Base-by-base conservation (phyloP, 2,113 vertebrate genomes). In the Coturnix japonica region DNA sequence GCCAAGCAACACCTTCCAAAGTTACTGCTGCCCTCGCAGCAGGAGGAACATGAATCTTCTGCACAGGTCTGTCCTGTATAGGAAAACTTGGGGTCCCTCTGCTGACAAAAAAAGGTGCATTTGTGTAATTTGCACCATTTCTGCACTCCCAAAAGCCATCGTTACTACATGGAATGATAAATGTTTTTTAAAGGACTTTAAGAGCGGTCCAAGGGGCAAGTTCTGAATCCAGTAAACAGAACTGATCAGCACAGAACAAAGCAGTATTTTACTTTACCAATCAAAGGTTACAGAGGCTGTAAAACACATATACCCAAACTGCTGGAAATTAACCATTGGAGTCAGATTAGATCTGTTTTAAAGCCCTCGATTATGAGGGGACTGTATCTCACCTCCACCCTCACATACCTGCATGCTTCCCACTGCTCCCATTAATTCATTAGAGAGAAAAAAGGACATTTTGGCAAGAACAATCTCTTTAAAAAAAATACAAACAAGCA, bases 121-220 rank as follows among this genome's bases (percentile, higher is more conserved):
- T 85, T 74, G 33, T 72, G n/a, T 57, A 37, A 33, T 22, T 5
- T 35, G 25, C 61, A 65, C 33, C 44, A 69, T 28, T 44, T 72
- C 33, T 76, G 22, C 21, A 31, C 57, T 88, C 85, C 65, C 54
- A 20, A 59, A 65, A 72, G 59, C 65, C 71, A 47, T 46, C 43
- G 21, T 64, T 37, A 65, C 25, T 65, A 60, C 21, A 57, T 11
- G 81, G 86, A 95, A 96, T 93, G 94, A 80, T 70, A 88, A 79
- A 51, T 47, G 66, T 14, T 73, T 61, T 37, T 69, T n/a, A 21
- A 20, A 89, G 72, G 9, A 91, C 54, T 80, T 69, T 25, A 76
- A 39, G 1, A 85, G 28, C 91, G 63, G 84, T 87, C 77, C 92
- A 82, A 64, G 56, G 20, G 43, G 26, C 66, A 81, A 85, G 18